Conservation (phyloP, 2,888 invertebrate genomes). For the Ormyrus thymus region DNA sequence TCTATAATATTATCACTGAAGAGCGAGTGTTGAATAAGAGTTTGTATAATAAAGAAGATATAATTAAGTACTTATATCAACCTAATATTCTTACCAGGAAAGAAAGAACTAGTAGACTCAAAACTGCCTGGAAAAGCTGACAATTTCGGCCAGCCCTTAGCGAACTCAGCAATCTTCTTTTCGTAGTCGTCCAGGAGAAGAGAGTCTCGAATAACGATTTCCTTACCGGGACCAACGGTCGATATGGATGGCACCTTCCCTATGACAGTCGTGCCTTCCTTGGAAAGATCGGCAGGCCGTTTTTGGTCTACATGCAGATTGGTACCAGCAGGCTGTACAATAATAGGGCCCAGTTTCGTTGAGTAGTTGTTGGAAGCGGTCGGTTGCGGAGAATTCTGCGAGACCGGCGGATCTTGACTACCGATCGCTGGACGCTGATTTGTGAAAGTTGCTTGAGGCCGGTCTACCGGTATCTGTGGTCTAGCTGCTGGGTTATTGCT, state of each 20-base stretch:
- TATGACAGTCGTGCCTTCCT: conserved; percentile 17
- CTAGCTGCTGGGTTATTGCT: conserved; percentile 10
- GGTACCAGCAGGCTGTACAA: background rate
- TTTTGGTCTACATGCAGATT: background rate
- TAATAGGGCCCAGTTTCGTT: conserved; percentile 27
- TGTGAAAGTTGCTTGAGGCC: conserved; percentile 7
- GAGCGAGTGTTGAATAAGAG: no score
- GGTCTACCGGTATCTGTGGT: conserved; percentile 17
- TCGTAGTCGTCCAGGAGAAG: conserved; percentile 67
- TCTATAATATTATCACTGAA: no score
- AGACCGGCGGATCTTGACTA: background rate
- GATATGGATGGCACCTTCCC: conserved; percentile 48
- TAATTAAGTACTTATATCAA: background rate
- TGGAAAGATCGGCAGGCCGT: background rate
- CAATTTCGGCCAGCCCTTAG: conserved; percentile 66
- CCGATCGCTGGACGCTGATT: background rate
- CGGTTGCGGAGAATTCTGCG: conserved; percentile 7
- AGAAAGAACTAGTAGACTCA: conserved; percentile 32
- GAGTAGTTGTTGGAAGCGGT: background rate
- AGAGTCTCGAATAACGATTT: conserved; percentile 65
- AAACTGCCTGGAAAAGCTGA: conserved; percentile 42
- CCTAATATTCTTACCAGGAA: conserved; percentile 33
- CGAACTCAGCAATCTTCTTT: conserved; percentile 65
- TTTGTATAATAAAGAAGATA: background rate
- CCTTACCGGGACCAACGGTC: conserved; percentile 60